Evolutionary conservation across 2,797 vertebrate species (phyloP).

Genomic region (Paratrypauchen microcephalus): DNA sequence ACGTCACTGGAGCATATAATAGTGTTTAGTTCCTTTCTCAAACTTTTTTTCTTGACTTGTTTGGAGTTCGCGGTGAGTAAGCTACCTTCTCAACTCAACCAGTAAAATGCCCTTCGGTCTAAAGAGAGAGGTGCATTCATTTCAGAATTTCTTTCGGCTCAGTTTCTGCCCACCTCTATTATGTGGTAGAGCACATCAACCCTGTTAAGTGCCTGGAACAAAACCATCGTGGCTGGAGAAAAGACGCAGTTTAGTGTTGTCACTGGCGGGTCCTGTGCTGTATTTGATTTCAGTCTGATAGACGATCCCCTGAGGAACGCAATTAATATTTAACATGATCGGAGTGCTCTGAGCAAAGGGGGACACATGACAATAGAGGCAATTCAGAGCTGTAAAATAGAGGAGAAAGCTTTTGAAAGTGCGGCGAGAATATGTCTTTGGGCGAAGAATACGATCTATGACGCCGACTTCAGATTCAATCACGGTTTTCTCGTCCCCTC

Average conservation of each 20-base stretch:
- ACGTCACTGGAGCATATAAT: background rate
- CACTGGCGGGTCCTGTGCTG: slow-evolving; percentile 68
- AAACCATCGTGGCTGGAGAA: slow-evolving; percentile 55
- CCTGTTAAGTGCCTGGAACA: slow-evolving; percentile 34
- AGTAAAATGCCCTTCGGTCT: slow-evolving; percentile 6
- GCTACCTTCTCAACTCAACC: background rate
- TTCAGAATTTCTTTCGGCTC: slow-evolving; percentile 36
- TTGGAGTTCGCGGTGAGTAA: background rate
- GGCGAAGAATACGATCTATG: slow-evolving; percentile 44
- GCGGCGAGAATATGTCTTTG: slow-evolving; percentile 60
- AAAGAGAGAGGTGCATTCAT: slow-evolving; percentile 11
- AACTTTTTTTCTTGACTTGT: background rate
- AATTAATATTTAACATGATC: slow-evolving; percentile 87
- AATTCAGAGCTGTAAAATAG: slow-evolving; percentile 72
- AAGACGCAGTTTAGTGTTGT: slow-evolving; percentile 66
- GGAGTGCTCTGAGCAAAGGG: slow-evolving; percentile 61
- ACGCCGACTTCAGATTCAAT: slow-evolving; percentile 59
- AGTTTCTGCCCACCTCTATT: slow-evolving; percentile 35
- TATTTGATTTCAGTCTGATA: slow-evolving; percentile 85
- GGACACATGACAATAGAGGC: slow-evolving; percentile 66
- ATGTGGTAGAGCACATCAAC: slow-evolving; percentile 32
- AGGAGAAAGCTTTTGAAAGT: slow-evolving; percentile 67
- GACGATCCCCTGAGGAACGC: slow-evolving; percentile 73
- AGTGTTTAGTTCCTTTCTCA: background rate
- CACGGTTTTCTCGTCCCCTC: slow-evolving; percentile 47